Evolutionary conservation across 2,113 vertebrate species (phyloP).

Genomic region (Carollia perspicillata): DNA sequence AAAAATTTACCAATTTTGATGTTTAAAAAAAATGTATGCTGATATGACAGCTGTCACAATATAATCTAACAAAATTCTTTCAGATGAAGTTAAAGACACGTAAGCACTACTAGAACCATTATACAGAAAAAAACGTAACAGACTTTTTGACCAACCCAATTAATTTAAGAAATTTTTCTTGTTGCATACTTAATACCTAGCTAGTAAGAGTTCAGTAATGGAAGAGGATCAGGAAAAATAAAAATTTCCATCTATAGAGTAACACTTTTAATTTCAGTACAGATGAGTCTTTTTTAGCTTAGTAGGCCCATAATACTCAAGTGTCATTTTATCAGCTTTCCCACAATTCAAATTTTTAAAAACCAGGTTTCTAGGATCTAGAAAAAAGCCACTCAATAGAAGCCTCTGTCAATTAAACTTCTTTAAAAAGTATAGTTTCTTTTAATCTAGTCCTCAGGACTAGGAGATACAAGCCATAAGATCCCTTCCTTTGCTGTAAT

Average conservation of each 20-base stretch:
- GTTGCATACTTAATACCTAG: background rate
- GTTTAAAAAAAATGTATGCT: too few species aligned
- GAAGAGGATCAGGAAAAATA: background rate
- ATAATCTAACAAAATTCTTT: too few species aligned
- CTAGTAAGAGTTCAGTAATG: background rate
- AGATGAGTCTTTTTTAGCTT: background rate
- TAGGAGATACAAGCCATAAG: background rate
- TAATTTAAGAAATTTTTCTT: constrained; percentile 22
- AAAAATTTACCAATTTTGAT: too few species aligned
- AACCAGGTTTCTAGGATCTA: background rate
- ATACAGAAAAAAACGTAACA: too few species aligned
- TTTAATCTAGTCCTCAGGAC: background rate
- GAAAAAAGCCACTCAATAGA: background rate
- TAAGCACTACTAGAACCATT: too few species aligned
- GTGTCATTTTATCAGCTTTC: constrained; percentile 10
- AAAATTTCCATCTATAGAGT: background rate
- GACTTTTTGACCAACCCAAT: too few species aligned
- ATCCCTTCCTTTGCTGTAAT: background rate
- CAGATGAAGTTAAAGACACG: too few species aligned
- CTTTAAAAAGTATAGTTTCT: background rate
- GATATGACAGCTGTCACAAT: too few species aligned
- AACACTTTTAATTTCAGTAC: background rate
- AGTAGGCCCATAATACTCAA: background rate
- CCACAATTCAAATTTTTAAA: constrained; percentile 30
- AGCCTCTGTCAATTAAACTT: background rate